These are phyloP conservation scores for Leptatherina wallacei DNA, from an alignment of 2,797 vertebrate genomes.

Conservation along the genomic window DNA sequence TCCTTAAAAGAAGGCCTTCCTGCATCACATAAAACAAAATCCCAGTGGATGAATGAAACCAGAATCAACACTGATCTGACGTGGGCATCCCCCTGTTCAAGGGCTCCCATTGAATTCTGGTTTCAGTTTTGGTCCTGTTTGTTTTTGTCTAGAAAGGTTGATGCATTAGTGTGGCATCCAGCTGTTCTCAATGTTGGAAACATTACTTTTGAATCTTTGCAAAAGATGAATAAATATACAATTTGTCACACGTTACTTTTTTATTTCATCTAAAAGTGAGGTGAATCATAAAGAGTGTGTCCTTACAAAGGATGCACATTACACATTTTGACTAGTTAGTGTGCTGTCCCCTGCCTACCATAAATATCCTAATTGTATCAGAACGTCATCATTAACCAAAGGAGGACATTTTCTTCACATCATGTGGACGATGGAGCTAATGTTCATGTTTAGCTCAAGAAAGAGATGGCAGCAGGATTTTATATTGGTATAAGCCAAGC, in stretches of 20 bases:
- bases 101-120: background rate
- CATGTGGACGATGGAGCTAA: background rate
- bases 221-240: conserved; percentile 1
- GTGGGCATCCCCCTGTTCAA: background rate
- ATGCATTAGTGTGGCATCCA: background rate
- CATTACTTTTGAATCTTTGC: background rate
- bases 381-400: background rate
- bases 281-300: conserved; percentile 4
- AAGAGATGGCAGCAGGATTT: background rate
- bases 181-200: background rate
- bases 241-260: conserved; percentile 2
- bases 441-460: too few relatives aligned
- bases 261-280: background rate
- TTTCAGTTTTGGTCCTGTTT: background rate
- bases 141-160: too few relatives aligned
- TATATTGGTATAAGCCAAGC: background rate
- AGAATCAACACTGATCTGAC: background rate
- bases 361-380: background rate
- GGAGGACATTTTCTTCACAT: background rate
- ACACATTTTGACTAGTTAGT: too few relatives aligned
- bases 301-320: background rate
- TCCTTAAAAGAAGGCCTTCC: background rate
- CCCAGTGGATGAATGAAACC: background rate
- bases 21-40: background rate
- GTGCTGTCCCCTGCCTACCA: background rate